Evolutionary conservation across 2,113 vertebrate genomes (phyloP), one percentile per base, ranked within the genome.

Genomic region (Semnopithecus entellus): DNA sequence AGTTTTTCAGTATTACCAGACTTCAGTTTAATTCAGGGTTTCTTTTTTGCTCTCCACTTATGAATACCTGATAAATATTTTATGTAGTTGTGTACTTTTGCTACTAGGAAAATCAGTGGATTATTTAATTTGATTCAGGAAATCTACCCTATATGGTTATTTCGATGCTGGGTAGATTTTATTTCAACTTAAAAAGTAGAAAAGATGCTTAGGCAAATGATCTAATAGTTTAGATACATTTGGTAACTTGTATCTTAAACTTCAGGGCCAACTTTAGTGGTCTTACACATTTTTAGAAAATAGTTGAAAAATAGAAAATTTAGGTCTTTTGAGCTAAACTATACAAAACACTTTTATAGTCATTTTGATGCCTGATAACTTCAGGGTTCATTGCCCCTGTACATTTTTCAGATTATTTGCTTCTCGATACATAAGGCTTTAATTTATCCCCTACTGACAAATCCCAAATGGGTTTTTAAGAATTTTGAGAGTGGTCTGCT

Each of bases 391-490:
- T 97, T 98, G 98, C 96, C 94, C 97, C 91, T 98, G 97, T 98
- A 98, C 98, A 98, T 98, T 99, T 99, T 99, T 98, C 96, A 98
- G 98, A 98, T 99, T 98, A 98, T 98, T 98, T 98, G 97, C 97
- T 98, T 98, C 98, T 97, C 97, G 98, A 98, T 98, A 98, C 98
- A 97, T 98, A 98, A 90, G 95, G 97, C 97, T 99, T 99, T 98
- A 98, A 99, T 99, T 98, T 99, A 98, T 98, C 97, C 97, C 98
- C 98, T 97, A 97, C 97, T 75, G 98, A 85, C 97, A 98, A 89
- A 76, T 93, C 98, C 98, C 98, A 98, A 98, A n/a, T 98, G 96
- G 96, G 81, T 98, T 99, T 99, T 98, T 89, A 98, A 98, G 98
- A 98, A 98, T 98, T 98, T 98, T 97, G 94, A 97, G 98, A 98